Conservation (phyloP, 2,888 invertebrate genomes). For the Apoderus coryli region DNA sequence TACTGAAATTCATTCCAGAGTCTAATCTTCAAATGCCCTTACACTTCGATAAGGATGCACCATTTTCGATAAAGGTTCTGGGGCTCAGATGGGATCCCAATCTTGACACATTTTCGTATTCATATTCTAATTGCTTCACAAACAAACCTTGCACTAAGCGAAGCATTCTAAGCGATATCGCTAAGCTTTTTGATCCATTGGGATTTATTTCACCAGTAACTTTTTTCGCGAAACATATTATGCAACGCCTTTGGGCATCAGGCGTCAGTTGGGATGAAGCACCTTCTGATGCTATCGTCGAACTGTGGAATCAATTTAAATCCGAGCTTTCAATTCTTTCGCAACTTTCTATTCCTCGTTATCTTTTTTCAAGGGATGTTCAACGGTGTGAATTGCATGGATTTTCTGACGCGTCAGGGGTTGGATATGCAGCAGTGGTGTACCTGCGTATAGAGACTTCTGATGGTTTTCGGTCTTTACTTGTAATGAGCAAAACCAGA, state of each 20-base stretch:
- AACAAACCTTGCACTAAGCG: not conserved
- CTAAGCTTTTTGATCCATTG: conserved; percentile 10
- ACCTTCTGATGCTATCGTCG: conserved; percentile 7
- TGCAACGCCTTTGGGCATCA: conserved; percentile 8
- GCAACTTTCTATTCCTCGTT: conserved; percentile 8
- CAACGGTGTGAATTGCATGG: conserved; percentile 8
- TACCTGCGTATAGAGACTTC: conserved; percentile 7
- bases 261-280: conserved; percentile 10
- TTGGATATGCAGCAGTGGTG: conserved; percentile 10
- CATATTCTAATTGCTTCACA: not conserved
- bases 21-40: too few species aligned
- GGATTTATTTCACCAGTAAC: conserved; percentile 6
- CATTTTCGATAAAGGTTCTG: too few species aligned
- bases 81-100: too few species aligned
- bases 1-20: too few species aligned
- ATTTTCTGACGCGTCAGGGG: conserved; percentile 12
- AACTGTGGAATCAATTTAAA: conserved; percentile 6
- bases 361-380: conserved; percentile 4
- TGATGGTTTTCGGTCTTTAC: conserved; percentile 1
- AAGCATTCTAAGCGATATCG: not conserved
- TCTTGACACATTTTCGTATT: conserved; percentile 1
- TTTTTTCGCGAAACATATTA: conserved; percentile 8
- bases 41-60: too few species aligned
- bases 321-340: conserved; percentile 6
- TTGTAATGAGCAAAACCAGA: conserved; percentile 11